Evolutionary conservation across 2,888 invertebrate species (phyloP), one percentile per base, ranked within the genome.

Genomic region (Tolmerus cingulatus): DNA sequence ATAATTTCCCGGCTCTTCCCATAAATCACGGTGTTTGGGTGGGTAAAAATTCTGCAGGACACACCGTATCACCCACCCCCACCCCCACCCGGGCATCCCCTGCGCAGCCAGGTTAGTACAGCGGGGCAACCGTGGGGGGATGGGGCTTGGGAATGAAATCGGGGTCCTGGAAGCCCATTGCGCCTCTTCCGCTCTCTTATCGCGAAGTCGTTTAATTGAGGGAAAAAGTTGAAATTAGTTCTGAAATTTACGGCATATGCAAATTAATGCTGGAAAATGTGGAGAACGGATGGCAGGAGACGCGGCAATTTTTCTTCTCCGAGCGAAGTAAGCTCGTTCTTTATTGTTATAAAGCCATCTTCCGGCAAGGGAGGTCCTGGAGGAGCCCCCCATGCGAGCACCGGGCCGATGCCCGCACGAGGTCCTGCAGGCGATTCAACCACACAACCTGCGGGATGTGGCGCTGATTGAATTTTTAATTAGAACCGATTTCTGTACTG

Each of bases 191-290:
- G 74, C 74, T 46, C 74, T 46, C 74, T 85, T 85, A 85, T 85
- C 87, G 86, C 86, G 84, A 88, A 74, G 79, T 88, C 81, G 86
- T 88, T 88, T 88, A 88, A 88, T 88, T 88, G 88, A 43, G 86
- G 87, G 88, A 87, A 87, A 88, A 87, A 88, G 86, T 86, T 88
- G 87, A 87, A 88, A 88, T 88, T 88, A 88, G 85, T 87, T 87
- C 85, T 76, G 84, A 88, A 87, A 88, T 88, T 88, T 88, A 88
- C 87, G 87, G 85, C 88, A 57, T 79, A 88, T 88, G 88, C 87
- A 88, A 88, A 88, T 88, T 85, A 85, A 85, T 85, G 74, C 27
- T 66, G 66, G 82, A 82, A 82, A 82, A 82, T 81, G 37, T 66
- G 30, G 57, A 57, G 82, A 19, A 76, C 76, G 57, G 27, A 78